Evolutionary conservation across 1,140 invertebrate species (phyloP).

Genomic region (Pteromalus puparum): DNA sequence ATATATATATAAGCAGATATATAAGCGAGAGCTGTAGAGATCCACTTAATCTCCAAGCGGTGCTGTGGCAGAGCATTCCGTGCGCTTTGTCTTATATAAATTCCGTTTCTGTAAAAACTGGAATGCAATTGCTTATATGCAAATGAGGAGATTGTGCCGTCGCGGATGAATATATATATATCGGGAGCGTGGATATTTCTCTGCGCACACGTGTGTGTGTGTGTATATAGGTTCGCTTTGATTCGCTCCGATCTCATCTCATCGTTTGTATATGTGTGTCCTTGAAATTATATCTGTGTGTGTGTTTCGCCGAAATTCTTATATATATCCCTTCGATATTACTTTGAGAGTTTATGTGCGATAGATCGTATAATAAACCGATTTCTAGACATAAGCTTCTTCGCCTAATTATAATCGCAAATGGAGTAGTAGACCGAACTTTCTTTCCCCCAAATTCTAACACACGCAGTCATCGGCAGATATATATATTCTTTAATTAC

Average conservation of each 20-base stretch:
- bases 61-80: neutral
- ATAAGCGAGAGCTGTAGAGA: neutral
- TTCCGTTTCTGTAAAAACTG: conserved; percentile 49
- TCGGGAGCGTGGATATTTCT: neutral
- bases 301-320: neutral
- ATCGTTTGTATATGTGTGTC: neutral
- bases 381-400: neutral
- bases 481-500: conserved; percentile 18
- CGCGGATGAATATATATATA: conserved; percentile 43
- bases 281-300: conserved; percentile 46
- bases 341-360: too few species aligned
- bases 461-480: neutral
- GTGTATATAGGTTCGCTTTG: neutral
- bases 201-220: too few species aligned
- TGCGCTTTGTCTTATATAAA: conserved; percentile 52
- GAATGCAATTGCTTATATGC: conserved; percentile 52
- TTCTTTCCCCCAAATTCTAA: conserved; percentile 26
- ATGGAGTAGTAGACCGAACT: conserved; percentile 18
- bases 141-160: conserved; percentile 52
- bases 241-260: conserved; percentile 47
- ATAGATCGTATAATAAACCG: neutral
- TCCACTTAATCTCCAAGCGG: conserved; percentile 25
- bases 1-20: neutral
- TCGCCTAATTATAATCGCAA: conserved; percentile 35
- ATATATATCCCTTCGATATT: too few species aligned